Conservation (phyloP, 2,113 vertebrate genomes). For the Plestiodon gilberti region DNA sequence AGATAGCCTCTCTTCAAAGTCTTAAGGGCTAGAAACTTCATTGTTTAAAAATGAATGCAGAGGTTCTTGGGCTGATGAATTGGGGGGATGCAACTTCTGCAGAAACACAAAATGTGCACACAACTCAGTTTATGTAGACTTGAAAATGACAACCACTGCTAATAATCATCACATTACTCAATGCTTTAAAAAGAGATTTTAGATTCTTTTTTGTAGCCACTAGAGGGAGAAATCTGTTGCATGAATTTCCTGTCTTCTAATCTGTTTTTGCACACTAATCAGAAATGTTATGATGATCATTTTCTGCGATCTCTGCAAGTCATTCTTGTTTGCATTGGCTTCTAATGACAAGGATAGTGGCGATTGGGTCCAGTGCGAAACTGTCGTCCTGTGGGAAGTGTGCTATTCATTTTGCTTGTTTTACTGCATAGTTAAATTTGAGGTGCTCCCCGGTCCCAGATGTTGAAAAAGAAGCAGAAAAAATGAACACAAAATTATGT, state of each 20-base stretch:
- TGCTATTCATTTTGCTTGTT: neutral
- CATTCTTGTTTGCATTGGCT: neutral
- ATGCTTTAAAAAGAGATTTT: neutral
- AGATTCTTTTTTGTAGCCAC: constrained; percentile 41
- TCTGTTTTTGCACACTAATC: constrained; percentile 15
- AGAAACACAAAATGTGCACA: neutral
- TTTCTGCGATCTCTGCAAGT: neutral
- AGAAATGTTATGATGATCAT: constrained; percentile 18
- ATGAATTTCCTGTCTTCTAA: neutral
- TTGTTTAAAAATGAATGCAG: neutral
- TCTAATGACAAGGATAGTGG: neutral
- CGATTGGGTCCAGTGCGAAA: neutral
- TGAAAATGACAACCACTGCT: neutral
- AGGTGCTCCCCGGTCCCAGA: neutral
- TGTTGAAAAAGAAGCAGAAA: too few relatives aligned
- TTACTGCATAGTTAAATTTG: neutral
- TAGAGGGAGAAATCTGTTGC: constrained; percentile 59
- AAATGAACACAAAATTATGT: too few relatives aligned
- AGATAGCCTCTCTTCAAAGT: neutral
- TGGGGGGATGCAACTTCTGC: neutral
- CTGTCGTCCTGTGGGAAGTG: neutral
- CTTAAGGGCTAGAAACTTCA: neutral
- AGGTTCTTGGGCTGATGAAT: neutral
- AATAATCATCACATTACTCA: neutral
- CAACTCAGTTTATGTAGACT: neutral